Percentiles rank a stretch among this genome's conserved stretches.
Conservation (phyloP, 2,888 invertebrate genomes). For the Sinelater perroti region DNA sequence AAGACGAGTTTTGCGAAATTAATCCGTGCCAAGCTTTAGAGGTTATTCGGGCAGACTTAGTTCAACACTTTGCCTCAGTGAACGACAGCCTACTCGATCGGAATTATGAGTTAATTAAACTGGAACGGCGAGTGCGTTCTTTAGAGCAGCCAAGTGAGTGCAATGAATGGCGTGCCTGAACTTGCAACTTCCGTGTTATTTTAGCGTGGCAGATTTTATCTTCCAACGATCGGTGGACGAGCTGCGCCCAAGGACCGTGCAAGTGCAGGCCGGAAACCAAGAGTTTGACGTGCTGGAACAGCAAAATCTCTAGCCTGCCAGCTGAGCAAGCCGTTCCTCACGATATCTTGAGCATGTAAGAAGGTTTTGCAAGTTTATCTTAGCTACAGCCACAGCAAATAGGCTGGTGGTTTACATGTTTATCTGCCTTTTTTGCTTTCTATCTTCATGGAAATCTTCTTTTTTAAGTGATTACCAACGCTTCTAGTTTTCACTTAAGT, state of each 20-base stretch:
- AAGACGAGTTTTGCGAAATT: slow-evolving; percentile 60
- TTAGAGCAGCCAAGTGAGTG: slow-evolving; percentile 74
- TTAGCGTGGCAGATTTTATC: slow-evolving; percentile 73
- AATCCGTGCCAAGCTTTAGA: slow-evolving; percentile 66
- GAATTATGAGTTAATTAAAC: slow-evolving; percentile 58
- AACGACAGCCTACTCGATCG: slow-evolving; percentile 14
- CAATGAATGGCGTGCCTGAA: background rate
- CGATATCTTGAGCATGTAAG: slow-evolving; percentile 72
- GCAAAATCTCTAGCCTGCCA: slow-evolving; percentile 68
- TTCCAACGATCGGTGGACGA: slow-evolving; percentile 69
- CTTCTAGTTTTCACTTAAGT: no score
- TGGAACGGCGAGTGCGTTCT: slow-evolving; percentile 72
- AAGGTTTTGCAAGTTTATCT: background rate
- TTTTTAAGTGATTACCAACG: no score
- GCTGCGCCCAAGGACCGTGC: slow-evolving; percentile 71
- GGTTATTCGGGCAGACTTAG: slow-evolving; percentile 9
- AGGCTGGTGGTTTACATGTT: no score
- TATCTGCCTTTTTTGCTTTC: no score
- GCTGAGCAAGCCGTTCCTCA: slow-evolving; percentile 69
- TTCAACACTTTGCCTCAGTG: slow-evolving; percentile 4
- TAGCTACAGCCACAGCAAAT: background rate
- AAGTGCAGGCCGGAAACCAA: slow-evolving; percentile 71
- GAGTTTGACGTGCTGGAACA: slow-evolving; percentile 75
- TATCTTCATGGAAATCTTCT: no score
- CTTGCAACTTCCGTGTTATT: slow-evolving; percentile 16